Base-by-base conservation (phyloP, 2,888 invertebrate species). In the Caenorhabditis angaria region DNA sequence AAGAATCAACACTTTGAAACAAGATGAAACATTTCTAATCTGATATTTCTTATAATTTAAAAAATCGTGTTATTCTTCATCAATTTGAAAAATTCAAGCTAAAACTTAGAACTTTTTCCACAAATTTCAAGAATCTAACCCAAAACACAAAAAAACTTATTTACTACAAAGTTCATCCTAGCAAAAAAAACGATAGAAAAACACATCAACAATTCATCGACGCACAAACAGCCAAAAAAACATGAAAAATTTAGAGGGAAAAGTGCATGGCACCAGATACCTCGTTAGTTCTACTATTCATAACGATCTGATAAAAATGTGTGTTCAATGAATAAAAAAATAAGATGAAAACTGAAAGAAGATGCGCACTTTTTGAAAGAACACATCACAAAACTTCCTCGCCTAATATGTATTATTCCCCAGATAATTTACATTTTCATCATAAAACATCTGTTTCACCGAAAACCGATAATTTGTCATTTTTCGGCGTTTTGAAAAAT, bases 391-490 rank as follows among this genome's bases (percentile, higher is more conserved):
- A 18, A 41, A 41, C 41, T 41, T 41, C 41, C 10, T 41, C 41
- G 18, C 41, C 41, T n/a, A n/a, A n/a, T n/a, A n/a, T n/a, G n/a
- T n/a, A 41, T 41, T 41, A 41, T 41, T 41, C 41, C 41, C 41
- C 18, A 12, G 41, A 41, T 41, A 14, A 41, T 41, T 41, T 3
- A 32, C 5, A 32, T 32, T 32, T 32, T n/a, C n/a, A n/a, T n/a
- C 32, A 32, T 10, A 32, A 41, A 41, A 41, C 41, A 41, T 41
- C 41, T 41, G 41, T 41, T 14, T 41, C 41, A 41, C 41, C 41
- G n/a, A n/a, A n/a, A n/a, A n/a, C n/a, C n/a, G 41, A 41, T 41
- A 41, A 41, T 41, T 41, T 41, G 41, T 41, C 41, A 41, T 41
- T 41, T 41, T 41, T 12, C 18, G 14, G 41, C 41, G 5, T 32